phyloP scores from a whole-genome alignment of 2,888 invertebrate genomes.

The Abrostola triplasia region DNA sequence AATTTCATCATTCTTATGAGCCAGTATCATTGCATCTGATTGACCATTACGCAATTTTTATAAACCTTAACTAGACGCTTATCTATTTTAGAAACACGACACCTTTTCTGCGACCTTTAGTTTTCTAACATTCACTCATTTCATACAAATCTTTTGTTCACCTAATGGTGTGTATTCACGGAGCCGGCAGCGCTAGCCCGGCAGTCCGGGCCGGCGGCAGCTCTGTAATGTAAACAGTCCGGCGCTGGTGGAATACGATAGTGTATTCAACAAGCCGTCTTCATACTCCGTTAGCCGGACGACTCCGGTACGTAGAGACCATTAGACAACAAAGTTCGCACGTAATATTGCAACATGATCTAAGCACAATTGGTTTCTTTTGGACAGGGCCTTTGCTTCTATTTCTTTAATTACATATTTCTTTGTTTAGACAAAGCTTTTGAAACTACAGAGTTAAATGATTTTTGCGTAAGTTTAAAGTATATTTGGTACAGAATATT shows the following conservation, averaged over 20 bases:
- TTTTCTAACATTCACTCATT: slow-evolving; percentile 3
- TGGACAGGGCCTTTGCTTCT: slow-evolving; percentile 1
- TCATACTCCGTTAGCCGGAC: slow-evolving; percentile 4
- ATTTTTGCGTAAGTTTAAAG: slow-evolving; percentile 26
- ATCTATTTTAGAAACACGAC: neutral
- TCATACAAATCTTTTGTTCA: slow-evolving; percentile 7
- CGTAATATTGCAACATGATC: slow-evolving; percentile 20
- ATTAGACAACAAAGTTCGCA: slow-evolving; percentile 1
- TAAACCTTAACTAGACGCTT: neutral
- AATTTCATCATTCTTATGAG: neutral
- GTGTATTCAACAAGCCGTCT: slow-evolving; percentile 2
- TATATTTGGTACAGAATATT: neutral
- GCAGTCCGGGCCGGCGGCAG: neutral
- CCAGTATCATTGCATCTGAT: neutral
- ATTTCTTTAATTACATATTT: slow-evolving; percentile 26
- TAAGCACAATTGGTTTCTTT: slow-evolving; percentile 15
- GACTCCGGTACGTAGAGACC: neutral
- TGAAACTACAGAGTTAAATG: slow-evolving; percentile 14
- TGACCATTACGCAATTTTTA: neutral
- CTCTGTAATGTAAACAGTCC: neutral
- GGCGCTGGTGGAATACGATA: neutral
- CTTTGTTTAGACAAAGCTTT: slow-evolving; percentile 22
- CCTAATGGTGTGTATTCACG: slow-evolving; percentile 2
- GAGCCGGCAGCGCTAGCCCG: neutral
- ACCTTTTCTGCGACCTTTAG: neutral